phyloP scores from a whole-genome alignment of 2,888 invertebrate species.

The Pemphredon lugubris region DNA sequence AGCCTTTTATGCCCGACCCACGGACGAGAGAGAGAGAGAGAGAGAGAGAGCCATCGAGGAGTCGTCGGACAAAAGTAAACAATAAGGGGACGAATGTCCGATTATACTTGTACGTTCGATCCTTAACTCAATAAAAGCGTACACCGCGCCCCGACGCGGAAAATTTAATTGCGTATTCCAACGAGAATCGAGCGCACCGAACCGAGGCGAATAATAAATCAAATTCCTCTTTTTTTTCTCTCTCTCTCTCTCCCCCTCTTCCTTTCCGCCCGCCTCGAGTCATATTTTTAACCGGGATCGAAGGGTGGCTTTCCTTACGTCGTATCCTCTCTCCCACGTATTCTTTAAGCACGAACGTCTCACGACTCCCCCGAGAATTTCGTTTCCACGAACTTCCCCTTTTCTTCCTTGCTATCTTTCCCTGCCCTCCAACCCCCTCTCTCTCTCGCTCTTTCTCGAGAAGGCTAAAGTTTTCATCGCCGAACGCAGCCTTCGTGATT shows the following conservation, averaged over 20 bases:
- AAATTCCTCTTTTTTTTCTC: not conserved
- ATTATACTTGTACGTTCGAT: conserved; percentile 24
- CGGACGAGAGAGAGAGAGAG: not conserved
- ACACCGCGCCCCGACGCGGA: not conserved
- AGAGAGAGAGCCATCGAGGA: not conserved
- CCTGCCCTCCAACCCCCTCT: not conserved
- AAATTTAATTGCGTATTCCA: conserved; percentile 39
- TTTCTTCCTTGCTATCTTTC: not conserved
- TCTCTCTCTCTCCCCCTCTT: not conserved
- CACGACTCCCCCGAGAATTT: conserved; percentile 14
- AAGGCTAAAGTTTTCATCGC: conserved; percentile 29
- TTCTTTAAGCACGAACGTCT: conserved; percentile 19
- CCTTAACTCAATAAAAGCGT: conserved; percentile 12
- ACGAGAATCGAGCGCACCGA: not conserved
- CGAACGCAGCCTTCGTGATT: conserved; percentile 14
- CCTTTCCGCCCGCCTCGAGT: conserved; percentile 2
- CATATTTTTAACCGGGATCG: conserved; percentile 14
- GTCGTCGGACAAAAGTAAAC: conserved; percentile 13
- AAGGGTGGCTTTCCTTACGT: conserved; percentile 4
- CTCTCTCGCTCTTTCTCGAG: not conserved
- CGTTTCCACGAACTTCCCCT: conserved; percentile 1
- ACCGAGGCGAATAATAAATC: not conserved
- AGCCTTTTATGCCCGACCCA: conserved; percentile 48
- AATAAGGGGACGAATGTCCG: conserved; percentile 32
- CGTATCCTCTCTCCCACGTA: not conserved